Percentiles rank a stretch among this genome's conserved stretches.
Evolutionary conservation across 2,797 vertebrate species (phyloP).

Genomic region (Sebastolobus altivelis): DNA sequence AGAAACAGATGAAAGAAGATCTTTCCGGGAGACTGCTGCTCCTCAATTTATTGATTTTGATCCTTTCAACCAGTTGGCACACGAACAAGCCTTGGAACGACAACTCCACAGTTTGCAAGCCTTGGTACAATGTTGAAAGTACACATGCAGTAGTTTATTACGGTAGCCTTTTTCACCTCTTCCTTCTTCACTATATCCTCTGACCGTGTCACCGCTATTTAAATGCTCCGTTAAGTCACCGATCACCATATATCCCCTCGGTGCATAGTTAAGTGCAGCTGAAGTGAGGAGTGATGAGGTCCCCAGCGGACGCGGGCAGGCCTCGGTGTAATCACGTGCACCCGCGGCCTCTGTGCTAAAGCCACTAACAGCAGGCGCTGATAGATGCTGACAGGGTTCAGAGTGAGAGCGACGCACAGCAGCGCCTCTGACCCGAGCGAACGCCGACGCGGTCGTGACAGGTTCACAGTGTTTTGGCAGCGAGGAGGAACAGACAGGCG

Average conservation of each 20-base stretch:
- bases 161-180: constrained; percentile 4
- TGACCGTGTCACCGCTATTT: constrained; percentile 6
- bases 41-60: constrained; percentile 23
- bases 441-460: constrained; percentile 22
- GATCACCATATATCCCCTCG: constrained; percentile 49
- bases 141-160: constrained; percentile 1
- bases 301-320: constrained; percentile 21
- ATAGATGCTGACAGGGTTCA: constrained; percentile 73
- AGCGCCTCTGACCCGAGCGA: constrained; percentile 59
- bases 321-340: constrained; percentile 53
- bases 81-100: constrained; percentile 7
- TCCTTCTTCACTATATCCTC: constrained; percentile 3
- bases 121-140: not conserved
- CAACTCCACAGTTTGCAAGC: not conserved
- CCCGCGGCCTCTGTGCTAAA: constrained; percentile 43
- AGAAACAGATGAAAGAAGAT: constrained; percentile 34
- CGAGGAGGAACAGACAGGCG: not conserved
- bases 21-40: constrained; percentile 11
- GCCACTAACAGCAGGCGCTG: constrained; percentile 50
- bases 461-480: constrained; percentile 57
- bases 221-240: constrained; percentile 28
- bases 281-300: constrained; percentile 56
- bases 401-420: constrained; percentile 50
- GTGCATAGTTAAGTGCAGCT: constrained; percentile 47
- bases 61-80: constrained; percentile 35